phyloP scores from a whole-genome alignment of 2,888 invertebrate genomes.

The Acrocera orbiculus region DNA sequence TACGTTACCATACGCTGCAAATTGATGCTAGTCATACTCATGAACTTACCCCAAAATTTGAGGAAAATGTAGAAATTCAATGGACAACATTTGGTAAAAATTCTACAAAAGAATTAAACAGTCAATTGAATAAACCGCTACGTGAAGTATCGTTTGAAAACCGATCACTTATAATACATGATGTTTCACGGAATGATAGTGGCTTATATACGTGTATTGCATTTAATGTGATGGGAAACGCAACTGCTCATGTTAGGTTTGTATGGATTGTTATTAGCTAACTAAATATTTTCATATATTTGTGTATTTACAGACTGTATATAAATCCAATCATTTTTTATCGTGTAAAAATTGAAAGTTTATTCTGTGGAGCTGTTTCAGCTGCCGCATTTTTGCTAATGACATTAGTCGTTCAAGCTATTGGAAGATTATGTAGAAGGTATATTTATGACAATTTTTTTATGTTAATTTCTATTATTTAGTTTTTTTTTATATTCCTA shows the following conservation, averaged over 20 bases:
- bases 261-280: neutral
- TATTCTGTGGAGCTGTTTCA: conserved; percentile 62
- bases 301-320: conserved; percentile 37
- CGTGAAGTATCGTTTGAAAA: too few species aligned
- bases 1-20: conserved; percentile 71
- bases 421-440: too few species aligned
- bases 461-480: too few species aligned
- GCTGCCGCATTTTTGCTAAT: conserved; percentile 63
- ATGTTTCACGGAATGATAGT: conserved; percentile 59
- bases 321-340: conserved; percentile 75
- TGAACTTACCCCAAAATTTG: neutral
- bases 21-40: conserved; percentile 20
- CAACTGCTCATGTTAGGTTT: conserved; percentile 47
- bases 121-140: too few species aligned
- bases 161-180: conserved; percentile 57
- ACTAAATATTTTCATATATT: neutral
- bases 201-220: conserved; percentile 76
- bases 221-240: conserved; percentile 65
- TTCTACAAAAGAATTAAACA: too few species aligned
- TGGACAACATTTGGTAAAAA: too few species aligned
- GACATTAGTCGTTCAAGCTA: conserved; percentile 61
- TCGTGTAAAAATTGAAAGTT: conserved; percentile 66
- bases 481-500: too few species aligned
- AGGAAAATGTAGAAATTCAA: neutral
- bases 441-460: too few species aligned